Base-by-base conservation (phyloP, 2,888 invertebrate genomes). In the Nysson spinosus region DNA sequence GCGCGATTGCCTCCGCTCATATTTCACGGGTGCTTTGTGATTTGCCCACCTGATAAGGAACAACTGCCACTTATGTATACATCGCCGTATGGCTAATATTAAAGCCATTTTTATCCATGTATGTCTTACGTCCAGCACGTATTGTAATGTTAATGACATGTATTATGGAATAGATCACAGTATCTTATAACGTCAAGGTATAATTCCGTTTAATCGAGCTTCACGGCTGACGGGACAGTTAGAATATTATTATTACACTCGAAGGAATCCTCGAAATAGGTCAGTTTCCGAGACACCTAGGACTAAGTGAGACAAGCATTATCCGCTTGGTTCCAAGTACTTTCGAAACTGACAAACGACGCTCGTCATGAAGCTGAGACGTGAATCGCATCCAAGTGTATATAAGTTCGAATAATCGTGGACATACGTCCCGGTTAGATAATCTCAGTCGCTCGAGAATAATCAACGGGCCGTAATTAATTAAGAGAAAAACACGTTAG, bases 241-340 rank as follows among this genome's bases (percentile, higher is more conserved):
- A 49, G 49, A 60, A n/a, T n/a, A n/a, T n/a, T n/a, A n/a, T n/a
- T 46, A 55, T 65, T 55, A 52, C 39, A 40, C 69, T 54, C 20
- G 14, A 28, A 63, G 54, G 62, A 69, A 55, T 68, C 63, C 9
- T 28, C 34, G 67, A 65, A 67, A 67, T 58, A 51, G 65, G 65
- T 64, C 57, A 47, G 58, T 42, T 43, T 32, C 43, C 57, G 42
- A 60, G 63, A 63, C 51, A 44, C 58, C 16, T 30, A 43, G 50
- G 44, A 34, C 51, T 64, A 47, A 57, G 37, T 14, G 47, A 28
- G 57, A 46, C 60, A 40, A 66, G 43, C 26, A 51, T 68, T 68
- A 51, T 42, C 44, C 40, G 40, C 40, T 37, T 24, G 49, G 26
- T 61, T 49, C 26, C 35, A 43, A 55, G 32, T 51, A 40, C 19